Conservation (phyloP, 35 echinoderm and acorn worm species). For the Eucidaris tribuloides region DNA sequence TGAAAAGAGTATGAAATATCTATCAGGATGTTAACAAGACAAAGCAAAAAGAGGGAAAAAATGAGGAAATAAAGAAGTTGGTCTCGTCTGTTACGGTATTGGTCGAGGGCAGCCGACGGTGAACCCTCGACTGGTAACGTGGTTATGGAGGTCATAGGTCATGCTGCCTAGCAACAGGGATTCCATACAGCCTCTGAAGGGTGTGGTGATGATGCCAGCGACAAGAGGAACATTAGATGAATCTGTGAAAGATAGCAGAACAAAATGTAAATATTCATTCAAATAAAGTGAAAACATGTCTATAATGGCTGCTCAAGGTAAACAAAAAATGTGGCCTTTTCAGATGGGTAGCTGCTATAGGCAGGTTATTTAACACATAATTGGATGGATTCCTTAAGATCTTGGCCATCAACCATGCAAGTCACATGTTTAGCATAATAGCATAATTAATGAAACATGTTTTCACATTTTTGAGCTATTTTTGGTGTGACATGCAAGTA, state of each 20-base stretch:
- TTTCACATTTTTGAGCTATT: too few species aligned
- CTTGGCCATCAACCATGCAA: too few species aligned
- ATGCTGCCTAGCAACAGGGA: conserved; percentile 15
- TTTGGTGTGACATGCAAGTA: too few species aligned
- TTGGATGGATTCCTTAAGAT: not conserved
- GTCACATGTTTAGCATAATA: too few species aligned
- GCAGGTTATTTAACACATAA: too few species aligned
- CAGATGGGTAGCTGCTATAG: too few species aligned
- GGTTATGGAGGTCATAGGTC: not conserved
- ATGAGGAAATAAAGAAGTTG: not conserved
- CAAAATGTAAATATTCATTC: not conserved
- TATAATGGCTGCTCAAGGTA: too few species aligned
- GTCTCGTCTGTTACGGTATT: not conserved
- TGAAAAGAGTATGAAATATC: not conserved
- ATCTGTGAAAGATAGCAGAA: not conserved
- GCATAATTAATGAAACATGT: too few species aligned
- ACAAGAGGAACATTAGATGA: conserved; percentile 14
- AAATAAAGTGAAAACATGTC: too few species aligned
- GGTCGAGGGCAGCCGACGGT: conserved; percentile 46
- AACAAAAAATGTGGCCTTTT: too few species aligned
- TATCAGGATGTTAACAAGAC: not conserved
- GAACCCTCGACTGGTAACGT: conserved; percentile 9
- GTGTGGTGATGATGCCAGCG: not conserved
- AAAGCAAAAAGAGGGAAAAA: not conserved
- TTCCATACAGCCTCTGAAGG: conserved; percentile 39